phyloP scores from a whole-genome alignment of 2,797 vertebrate genomes.

The Ctenopoma multispine region DNA sequence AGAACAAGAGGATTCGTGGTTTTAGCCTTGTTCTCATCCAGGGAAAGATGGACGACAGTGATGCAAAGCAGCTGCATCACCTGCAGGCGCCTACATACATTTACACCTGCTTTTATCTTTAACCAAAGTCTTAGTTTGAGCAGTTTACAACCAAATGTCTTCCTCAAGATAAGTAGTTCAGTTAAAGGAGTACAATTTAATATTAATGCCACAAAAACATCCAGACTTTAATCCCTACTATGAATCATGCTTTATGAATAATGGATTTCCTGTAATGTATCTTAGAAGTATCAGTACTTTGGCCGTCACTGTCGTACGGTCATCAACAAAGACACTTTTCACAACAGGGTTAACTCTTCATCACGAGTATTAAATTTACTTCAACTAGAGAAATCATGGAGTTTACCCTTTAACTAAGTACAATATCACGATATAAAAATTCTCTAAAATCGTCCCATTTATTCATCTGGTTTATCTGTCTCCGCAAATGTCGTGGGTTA shows the following conservation, averaged over 20 bases:
- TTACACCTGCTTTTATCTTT: not conserved
- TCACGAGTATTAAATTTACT: not conserved
- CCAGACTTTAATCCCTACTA: not conserved
- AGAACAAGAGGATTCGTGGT: constrained; percentile 6
- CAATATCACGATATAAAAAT: not conserved
- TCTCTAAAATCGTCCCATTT: not conserved
- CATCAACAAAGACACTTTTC: constrained; percentile 8
- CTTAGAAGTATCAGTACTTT: not conserved
- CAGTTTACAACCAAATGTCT: constrained; percentile 1
- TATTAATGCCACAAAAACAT: not conserved
- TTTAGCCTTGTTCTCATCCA: constrained; percentile 1
- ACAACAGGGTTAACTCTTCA: not conserved
- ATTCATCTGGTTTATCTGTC: not conserved
- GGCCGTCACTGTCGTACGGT: not conserved
- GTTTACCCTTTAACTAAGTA: not conserved
- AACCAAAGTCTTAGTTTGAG: not conserved
- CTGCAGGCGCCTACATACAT: not conserved
- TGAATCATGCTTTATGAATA: not conserved
- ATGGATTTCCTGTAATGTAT: not conserved
- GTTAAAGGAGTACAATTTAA: not conserved
- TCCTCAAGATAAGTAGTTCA: constrained; percentile 1
- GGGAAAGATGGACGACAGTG: not conserved
- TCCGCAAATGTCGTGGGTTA: not conserved
- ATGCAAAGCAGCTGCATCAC: constrained; percentile 12
- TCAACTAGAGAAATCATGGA: not conserved